phyloP scores from a whole-genome alignment of 1,140 invertebrate genomes.

The Colletes latitarsis region DNA sequence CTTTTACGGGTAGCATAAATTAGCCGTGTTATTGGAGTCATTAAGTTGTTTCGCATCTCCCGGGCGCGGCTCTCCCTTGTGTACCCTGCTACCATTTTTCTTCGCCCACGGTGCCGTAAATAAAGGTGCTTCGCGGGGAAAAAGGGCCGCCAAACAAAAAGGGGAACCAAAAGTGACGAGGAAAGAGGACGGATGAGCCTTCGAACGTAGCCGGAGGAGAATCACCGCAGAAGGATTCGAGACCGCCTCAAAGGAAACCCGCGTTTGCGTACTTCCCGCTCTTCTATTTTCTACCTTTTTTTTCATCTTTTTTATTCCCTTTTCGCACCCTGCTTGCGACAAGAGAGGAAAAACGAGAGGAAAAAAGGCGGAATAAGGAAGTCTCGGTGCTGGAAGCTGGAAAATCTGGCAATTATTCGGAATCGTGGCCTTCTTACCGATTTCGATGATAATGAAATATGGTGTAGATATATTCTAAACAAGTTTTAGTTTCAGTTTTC shows the following conservation, averaged over 20 bases:
- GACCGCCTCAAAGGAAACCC: slow-evolving; percentile 17
- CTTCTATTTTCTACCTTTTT: not conserved
- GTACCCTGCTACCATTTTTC: slow-evolving; percentile 16
- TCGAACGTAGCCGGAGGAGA: not conserved
- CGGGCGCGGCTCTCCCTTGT: not conserved
- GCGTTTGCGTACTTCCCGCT: not conserved
- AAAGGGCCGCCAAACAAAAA: slow-evolving; percentile 26
- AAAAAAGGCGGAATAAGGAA: slow-evolving; percentile 12
- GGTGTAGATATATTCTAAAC: too few species aligned
- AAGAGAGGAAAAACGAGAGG: not conserved
- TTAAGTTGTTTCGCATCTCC: slow-evolving; percentile 43
- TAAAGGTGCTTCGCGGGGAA: slow-evolving; percentile 39
- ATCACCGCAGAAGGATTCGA: not conserved
- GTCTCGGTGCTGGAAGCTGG: not conserved
- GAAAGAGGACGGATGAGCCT: not conserved
- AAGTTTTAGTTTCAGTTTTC: too few species aligned
- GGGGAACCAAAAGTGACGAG: slow-evolving; percentile 3
- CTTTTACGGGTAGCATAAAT: slow-evolving; percentile 36
- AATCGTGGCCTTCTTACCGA: too few species aligned
- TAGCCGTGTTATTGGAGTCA: slow-evolving; percentile 47
- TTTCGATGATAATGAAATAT: too few species aligned
- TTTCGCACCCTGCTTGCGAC: not conserved
- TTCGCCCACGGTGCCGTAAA: slow-evolving; percentile 35
- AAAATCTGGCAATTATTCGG: too few species aligned
- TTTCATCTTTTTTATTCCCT: not conserved